These are phyloP conservation scores for Psephotus haematonotus DNA, from an alignment of 2,113 vertebrate genomes.

Conservation along the genomic window DNA sequence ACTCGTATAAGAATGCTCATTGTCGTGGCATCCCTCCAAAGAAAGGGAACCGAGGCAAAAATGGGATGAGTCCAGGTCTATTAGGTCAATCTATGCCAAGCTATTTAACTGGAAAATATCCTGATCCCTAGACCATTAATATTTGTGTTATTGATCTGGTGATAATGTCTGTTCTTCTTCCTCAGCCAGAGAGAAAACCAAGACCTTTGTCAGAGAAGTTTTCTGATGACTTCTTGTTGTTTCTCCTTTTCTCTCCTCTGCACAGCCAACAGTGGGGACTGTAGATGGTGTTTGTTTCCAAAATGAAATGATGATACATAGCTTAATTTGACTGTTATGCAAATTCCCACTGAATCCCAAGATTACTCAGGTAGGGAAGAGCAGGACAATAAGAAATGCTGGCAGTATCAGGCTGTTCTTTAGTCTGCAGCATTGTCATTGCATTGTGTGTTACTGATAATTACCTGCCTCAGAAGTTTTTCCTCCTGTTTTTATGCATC, in stretches of 20 bases:
- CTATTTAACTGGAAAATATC: neutral
- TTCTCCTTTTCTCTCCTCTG: neutral
- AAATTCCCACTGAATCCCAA: neutral
- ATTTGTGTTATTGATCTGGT: neutral
- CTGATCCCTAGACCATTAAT: neutral
- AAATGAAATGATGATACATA: neutral
- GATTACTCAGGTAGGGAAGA: neutral
- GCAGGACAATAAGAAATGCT: neutral
- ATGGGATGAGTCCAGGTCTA: neutral
- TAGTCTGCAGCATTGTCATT: neutral
- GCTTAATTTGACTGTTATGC: neutral
- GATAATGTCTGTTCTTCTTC: neutral
- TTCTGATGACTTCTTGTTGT: neutral
- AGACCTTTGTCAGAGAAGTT: neutral
- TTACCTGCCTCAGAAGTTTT: neutral
- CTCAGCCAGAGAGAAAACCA: neutral
- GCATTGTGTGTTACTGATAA: neutral
- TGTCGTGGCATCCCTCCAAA: neutral
- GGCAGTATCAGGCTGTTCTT: neutral
- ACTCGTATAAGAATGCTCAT: neutral
- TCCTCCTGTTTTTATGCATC: neutral
- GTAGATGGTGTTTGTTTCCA: neutral
- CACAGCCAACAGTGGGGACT: neutral
- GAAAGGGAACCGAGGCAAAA: neutral
- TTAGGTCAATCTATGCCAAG: neutral